These are phyloP conservation scores for Hycleus phaleratus DNA, from an alignment of 1,140 invertebrate species.

Conservation along the genomic window DNA sequence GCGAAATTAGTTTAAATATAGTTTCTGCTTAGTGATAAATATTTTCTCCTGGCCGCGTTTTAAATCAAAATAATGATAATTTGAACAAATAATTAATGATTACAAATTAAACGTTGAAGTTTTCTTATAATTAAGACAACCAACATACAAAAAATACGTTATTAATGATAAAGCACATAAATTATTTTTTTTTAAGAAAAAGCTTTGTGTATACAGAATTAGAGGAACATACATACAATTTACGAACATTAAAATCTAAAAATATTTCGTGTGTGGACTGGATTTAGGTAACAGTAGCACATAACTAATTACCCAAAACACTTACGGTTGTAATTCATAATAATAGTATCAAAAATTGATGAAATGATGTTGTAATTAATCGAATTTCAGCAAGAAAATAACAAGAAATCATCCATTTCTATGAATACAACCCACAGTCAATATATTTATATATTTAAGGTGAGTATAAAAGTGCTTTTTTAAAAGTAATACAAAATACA, in stretches of 20 bases:
- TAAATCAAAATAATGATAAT: conserved; percentile 6
- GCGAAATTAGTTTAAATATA: neutral
- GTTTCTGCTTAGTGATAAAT: conserved; percentile 22
- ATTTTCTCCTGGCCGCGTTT: conserved; percentile 14
- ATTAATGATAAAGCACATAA: conserved; percentile 8
- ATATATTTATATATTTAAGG: conserved; percentile 1
- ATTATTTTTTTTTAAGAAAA: conserved; percentile 5
- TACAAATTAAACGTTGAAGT: no score
- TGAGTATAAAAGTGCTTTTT: conserved; percentile 26
- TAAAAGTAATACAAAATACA: conserved; percentile 25
- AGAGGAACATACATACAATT: conserved; percentile 15
- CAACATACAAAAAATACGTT: neutral
- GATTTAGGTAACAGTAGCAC: conserved; percentile 15
- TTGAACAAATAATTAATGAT: neutral
- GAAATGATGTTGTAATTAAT: conserved; percentile 1
- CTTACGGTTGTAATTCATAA: conserved; percentile 7
- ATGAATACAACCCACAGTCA: conserved; percentile 13
- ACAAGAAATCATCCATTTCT: neutral
- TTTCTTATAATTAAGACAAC: conserved; percentile 2
- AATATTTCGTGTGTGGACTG: conserved; percentile 12
- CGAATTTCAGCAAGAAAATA: conserved; percentile 9
- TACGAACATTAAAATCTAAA: conserved; percentile 14
- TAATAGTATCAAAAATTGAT: neutral
- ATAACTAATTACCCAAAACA: conserved; percentile 15
- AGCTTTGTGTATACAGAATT: conserved; percentile 12